These are phyloP conservation scores for Hymenochirus boettgeri DNA, from an alignment of 2,113 vertebrate species.

Conservation along the genomic window DNA sequence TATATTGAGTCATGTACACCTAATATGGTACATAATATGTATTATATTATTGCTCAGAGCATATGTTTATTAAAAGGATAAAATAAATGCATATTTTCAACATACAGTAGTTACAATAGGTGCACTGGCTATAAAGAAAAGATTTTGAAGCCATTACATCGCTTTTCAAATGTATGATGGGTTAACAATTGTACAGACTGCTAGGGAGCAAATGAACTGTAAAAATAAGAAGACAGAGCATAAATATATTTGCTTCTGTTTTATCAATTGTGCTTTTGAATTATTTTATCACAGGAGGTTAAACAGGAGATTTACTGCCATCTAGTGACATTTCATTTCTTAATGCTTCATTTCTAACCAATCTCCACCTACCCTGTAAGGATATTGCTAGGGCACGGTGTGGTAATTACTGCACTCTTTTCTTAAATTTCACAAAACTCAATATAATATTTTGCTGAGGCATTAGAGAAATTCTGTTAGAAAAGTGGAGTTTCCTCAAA, in stretches of 20 bases:
- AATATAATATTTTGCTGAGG: too few species aligned
- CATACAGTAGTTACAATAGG: slow-evolving; percentile 12
- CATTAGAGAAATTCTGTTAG: too few species aligned
- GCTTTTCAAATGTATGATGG: slow-evolving; percentile 22
- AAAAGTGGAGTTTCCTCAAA: too few species aligned
- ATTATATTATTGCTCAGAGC: too few species aligned
- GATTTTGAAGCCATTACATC: slow-evolving; percentile 12
- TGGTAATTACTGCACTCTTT: too few species aligned
- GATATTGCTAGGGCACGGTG: too few species aligned
- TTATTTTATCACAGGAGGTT: not conserved
- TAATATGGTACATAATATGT: too few species aligned
- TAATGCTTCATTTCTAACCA: not conserved
- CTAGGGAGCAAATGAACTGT: slow-evolving; percentile 26
- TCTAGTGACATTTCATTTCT: slow-evolving; percentile 19
- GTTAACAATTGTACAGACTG: slow-evolving; percentile 22
- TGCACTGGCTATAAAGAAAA: slow-evolving; percentile 5
- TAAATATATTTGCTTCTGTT: slow-evolving; percentile 17
- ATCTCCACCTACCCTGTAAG: too few species aligned
- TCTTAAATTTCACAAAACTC: too few species aligned
- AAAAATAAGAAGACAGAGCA: slow-evolving; percentile 15
- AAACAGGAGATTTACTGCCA: slow-evolving; percentile 21
- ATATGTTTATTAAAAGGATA: too few species aligned
- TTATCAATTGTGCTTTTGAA: slow-evolving; percentile 2
- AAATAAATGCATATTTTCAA: too few species aligned
- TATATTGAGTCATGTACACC: too few species aligned